Evolutionary conservation across 2,113 vertebrate species (phyloP), one percentile per base, ranked within the genome.

Genomic region (Paramormyrops kingsleyae): DNA sequence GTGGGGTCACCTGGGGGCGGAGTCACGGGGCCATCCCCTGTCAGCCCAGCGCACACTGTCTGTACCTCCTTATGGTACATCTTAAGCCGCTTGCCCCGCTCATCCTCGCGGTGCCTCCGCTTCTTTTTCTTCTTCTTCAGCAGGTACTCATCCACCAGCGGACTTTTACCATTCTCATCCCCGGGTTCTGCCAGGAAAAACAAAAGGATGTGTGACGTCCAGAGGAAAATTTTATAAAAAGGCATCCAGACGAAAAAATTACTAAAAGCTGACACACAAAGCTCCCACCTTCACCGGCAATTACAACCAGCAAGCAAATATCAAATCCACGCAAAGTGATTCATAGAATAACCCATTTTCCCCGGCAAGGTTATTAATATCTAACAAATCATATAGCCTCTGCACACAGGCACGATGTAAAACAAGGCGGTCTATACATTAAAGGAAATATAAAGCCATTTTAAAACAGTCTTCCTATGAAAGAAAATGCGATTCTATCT

Each of bases 71-170:
- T 99, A 95, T 97, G 97, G 93, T 97, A 97, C 95, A 96, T 93
- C 93, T 97, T 96, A 89, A 98, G 94, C 62, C 96, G 97, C 90
- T 97, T 98, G 19, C 95, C 94, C 31, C 95, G 95, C 91, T 98
- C 94, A 0, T 98, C 98, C 93, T 99, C 98, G 42, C 96, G 95
- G 53, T 98, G 97, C 95, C 97, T 97, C 96, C 97, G 98, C 96
- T 98, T 99, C 95, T 98, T 99, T 95, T 98, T 99, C 80, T 97
- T 99, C 95, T 98, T 99, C 96, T 97, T 99, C 91, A 97, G 91
- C 87, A 99, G 96, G 91, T 97, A 97, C 90, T 97, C 96, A 92
- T 98, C 97, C 92, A 96, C 94, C 90, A 95, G 95, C 90, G 96
- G 97, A 83, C 95, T 96, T 95, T 97, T 97, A 90, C 96, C 95